A percentile compares a stretch with the other conserved stretches of the same genome.
Conservation (phyloP, 2,797 vertebrate species). For the Heterohyrax brucei region DNA sequence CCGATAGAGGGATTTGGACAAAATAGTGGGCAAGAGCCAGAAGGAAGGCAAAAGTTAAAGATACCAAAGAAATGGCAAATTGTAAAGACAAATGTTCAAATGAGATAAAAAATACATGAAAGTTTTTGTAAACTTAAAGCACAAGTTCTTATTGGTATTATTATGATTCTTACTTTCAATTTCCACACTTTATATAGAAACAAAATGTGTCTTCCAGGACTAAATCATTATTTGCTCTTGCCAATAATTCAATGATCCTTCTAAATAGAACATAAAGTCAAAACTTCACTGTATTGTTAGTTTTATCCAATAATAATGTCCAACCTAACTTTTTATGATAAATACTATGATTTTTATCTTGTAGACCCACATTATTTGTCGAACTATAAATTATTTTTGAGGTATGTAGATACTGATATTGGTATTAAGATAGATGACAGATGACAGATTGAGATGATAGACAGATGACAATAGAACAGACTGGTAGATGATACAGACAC, state of each 20-base stretch:
- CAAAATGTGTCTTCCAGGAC: not conserved
- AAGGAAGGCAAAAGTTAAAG: not conserved
- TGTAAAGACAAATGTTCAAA: not conserved
- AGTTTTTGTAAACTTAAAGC: not conserved
- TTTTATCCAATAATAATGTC: slow-evolving; percentile 16
- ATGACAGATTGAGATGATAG: no score
- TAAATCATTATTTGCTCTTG: slow-evolving; percentile 1
- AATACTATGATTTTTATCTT: not conserved
- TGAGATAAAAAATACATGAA: not conserved
- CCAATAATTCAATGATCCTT: not conserved
- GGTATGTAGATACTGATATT: not conserved
- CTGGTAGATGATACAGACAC: not conserved
- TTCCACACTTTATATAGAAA: slow-evolving; percentile 4
- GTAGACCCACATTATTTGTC: not conserved
- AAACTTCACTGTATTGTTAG: not conserved
- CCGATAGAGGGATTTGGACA: not conserved
- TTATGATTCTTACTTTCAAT: slow-evolving; percentile 12
- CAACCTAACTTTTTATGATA: not conserved
- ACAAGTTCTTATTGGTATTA: not conserved
- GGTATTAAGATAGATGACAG: not conserved
- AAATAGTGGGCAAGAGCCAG: not conserved
- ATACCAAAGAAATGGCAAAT: not conserved
- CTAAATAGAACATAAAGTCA: not conserved
- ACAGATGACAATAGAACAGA: not conserved
- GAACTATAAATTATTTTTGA: slow-evolving; percentile 21